These are phyloP conservation scores for Nysson spinosus DNA, from an alignment of 2,888 invertebrate genomes.

Conservation along the genomic window DNA sequence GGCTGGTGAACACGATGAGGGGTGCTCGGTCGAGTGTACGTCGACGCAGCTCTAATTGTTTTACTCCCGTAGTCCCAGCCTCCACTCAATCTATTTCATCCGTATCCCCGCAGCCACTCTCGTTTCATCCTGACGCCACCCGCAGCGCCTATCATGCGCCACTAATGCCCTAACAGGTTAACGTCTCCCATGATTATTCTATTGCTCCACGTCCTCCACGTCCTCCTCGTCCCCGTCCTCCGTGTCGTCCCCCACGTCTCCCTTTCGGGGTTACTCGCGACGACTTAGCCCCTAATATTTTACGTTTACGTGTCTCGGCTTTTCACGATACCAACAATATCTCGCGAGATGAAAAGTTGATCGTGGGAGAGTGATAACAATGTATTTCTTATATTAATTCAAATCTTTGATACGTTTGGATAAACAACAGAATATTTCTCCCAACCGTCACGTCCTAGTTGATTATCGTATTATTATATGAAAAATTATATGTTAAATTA, in stretches of 20 bases:
- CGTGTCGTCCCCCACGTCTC: constrained; percentile 10
- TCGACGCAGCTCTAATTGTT: constrained; percentile 75
- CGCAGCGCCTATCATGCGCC: constrained; percentile 74
- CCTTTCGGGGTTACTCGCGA: constrained; percentile 44
- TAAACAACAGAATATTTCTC: too few relatives aligned
- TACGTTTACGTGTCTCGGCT: not conserved
- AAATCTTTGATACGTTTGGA: too few relatives aligned
- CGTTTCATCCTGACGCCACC: constrained; percentile 74
- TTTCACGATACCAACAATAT: not conserved
- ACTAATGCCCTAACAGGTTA: constrained; percentile 75
- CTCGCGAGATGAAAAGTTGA: not conserved
- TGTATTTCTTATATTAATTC: too few relatives aligned
- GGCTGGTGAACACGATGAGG: constrained; percentile 59
- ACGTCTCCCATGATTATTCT: constrained; percentile 66
- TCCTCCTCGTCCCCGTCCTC: too few relatives aligned
- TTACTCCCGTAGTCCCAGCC: constrained; percentile 71
- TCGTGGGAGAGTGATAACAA: not conserved
- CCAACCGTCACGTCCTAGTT: too few relatives aligned
- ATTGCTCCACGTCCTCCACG: constrained; percentile 55
- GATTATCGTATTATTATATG: too few relatives aligned
- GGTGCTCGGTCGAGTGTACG: constrained; percentile 74
- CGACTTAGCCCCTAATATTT: constrained; percentile 40
- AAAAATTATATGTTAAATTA: too few relatives aligned
- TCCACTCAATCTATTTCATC: constrained; percentile 74
- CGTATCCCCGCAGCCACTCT: constrained; percentile 68